Evolutionary conservation across 2,888 invertebrate genomes (phyloP).

Genomic region (Cheilosia impressa): DNA sequence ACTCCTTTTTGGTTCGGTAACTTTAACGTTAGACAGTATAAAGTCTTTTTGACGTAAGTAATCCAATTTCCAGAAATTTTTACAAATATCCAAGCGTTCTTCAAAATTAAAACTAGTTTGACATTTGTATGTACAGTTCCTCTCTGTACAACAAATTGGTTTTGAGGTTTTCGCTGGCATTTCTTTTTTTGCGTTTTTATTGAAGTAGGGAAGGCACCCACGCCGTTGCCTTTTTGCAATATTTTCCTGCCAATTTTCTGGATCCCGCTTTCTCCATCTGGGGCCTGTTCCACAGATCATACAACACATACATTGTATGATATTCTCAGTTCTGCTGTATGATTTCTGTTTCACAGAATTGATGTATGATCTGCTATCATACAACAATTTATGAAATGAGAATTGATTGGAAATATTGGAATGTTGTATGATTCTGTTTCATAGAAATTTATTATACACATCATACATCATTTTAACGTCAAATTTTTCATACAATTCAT

Average conservation of each 20-base stretch:
- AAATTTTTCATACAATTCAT: too few relatives aligned
- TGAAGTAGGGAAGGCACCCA: background rate
- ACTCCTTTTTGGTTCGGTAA: background rate
- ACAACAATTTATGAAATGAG: too few relatives aligned
- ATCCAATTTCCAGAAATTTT: background rate
- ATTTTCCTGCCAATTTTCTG: background rate
- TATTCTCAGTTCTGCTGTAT: too few relatives aligned
- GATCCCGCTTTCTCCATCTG: background rate
- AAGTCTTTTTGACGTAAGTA: background rate
- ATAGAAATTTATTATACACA: too few relatives aligned
- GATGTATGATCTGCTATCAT: too few relatives aligned
- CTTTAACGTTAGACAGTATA: background rate
- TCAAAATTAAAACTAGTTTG: constrained; percentile 1
- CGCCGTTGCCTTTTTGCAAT: background rate
- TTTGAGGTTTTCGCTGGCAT: background rate
- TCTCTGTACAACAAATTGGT: background rate
- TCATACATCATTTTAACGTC: too few relatives aligned
- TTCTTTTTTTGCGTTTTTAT: background rate
- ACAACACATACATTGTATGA: too few relatives aligned
- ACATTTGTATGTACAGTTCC: background rate
- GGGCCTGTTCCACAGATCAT: too few relatives aligned
- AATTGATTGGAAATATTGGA: too few relatives aligned
- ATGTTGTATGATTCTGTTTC: too few relatives aligned
- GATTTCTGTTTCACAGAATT: too few relatives aligned
- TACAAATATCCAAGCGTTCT: background rate